Evolutionary conservation across 2,797 vertebrate species (phyloP), one percentile per base, ranked within the genome.

Genomic region (Chrysolophus pictus): DNA sequence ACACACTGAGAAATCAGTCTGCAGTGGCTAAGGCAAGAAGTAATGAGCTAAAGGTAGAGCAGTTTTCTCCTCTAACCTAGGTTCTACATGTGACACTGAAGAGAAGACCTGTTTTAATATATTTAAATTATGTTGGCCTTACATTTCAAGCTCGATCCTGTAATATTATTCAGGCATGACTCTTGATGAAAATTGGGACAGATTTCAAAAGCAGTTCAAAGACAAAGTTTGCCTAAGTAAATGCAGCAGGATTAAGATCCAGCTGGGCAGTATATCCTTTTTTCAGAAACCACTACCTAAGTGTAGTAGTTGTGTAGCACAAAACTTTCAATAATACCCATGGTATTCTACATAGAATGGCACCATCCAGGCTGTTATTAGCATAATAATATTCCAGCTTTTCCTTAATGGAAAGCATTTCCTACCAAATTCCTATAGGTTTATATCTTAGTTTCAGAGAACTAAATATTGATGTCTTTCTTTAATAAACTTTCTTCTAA

Each of bases 131-230:
- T 74, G 33, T 74, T 91, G 87, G 64, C 74, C 87, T 92, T 79
- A 91, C 37, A 84, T 88, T 79, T 84, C 79, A 94, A 94, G 74
- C 33, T 71, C 24, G 28, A 90, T 86, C 80, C 53, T 5, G 10
- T 80, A 91, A 91, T 87, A 75, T 81, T 92, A 89, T 75, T 91
- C 94, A 91, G 70, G 59, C 84, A 60, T 64, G 51, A 78, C 59
- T 94, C 86, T 86, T 78, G 84, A 65, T 87, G 73, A 91, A 95
- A 96, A 95, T 9, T 87, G 82, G 93, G 88, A 94, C 59, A 91
- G 75, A 91, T 96, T 94, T 95, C 69, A 88, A 89, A 96, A 89
- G 79, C 77, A 79, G 93, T 91, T 91, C 85, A 94, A 93, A 93
- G 85, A 92, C 85, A 90, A 95, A 91, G 87, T 87, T 93, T 84